Conservation (phyloP, 2,797 vertebrate genomes). For the Cynodonichthys magdalenae region DNA sequence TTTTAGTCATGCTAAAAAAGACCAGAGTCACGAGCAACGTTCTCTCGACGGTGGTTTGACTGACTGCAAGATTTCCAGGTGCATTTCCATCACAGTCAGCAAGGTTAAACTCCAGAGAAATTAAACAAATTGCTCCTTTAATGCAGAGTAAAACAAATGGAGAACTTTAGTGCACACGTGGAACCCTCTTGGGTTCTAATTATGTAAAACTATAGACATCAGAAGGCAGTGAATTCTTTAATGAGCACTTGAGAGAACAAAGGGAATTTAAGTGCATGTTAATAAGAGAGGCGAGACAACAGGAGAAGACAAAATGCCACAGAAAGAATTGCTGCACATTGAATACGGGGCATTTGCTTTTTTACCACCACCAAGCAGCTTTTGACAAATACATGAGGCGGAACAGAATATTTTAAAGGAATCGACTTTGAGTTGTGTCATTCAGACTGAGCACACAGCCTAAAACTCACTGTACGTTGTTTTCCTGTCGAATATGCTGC, state of each 20-base stretch:
- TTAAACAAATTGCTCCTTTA: constrained; percentile 87
- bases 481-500: constrained; percentile 49
- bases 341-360: constrained; percentile 63
- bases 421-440: constrained; percentile 39
- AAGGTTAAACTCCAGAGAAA: constrained; percentile 88
- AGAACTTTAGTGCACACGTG: constrained; percentile 82
- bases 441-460: constrained; percentile 27
- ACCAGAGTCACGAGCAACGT: constrained; percentile 24
- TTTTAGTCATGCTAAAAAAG: constrained; percentile 9
- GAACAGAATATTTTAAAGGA: constrained; percentile 35
- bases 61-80: constrained; percentile 74
- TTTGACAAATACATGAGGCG: constrained; percentile 38
- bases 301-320: constrained; percentile 79
- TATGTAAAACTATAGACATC: constrained; percentile 88
- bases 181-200: constrained; percentile 86
- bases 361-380: constrained; percentile 56
- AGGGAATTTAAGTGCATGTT: constrained; percentile 86
- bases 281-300: constrained; percentile 83
- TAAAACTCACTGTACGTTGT: background rate
- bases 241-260: constrained; percentile 87
- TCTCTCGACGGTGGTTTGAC: constrained; percentile 64
- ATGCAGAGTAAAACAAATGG: constrained; percentile 85
- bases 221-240: constrained; percentile 85
- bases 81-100: constrained; percentile 83
- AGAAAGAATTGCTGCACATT: constrained; percentile 69